A percentile compares a stretch with the other conserved stretches of the same genome.
Evolutionary conservation across 2,888 invertebrate species (phyloP).

Genomic region (Lepidocyrtinus sp.): DNA sequence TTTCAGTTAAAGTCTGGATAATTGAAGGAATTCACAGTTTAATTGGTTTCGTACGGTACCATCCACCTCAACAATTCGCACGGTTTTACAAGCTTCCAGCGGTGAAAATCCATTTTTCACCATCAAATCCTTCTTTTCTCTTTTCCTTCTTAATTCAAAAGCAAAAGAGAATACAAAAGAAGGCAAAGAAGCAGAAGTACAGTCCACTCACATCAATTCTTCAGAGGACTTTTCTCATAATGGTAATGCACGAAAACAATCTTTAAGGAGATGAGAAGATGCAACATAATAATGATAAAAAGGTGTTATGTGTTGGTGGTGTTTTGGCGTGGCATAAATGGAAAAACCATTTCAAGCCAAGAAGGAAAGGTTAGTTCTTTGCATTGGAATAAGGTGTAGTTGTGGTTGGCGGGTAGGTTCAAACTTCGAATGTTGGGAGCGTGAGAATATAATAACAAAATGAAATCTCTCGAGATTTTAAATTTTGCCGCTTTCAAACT

Average conservation of each 20-base stretch:
- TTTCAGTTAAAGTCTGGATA: neutral
- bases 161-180: slow-evolving; percentile 11
- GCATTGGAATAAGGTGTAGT: slow-evolving; percentile 37
- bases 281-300: neutral
- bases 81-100: slow-evolving; percentile 54
- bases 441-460: no score
- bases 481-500: no score
- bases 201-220: no score
- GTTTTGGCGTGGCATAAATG: slow-evolving; percentile 39
- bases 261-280: neutral
- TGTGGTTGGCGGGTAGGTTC: no score
- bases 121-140: slow-evolving; percentile 37
- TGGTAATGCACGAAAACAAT: slow-evolving; percentile 31
- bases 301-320: no score
- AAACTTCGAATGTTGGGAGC: no score
- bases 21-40: no score
- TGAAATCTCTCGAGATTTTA: no score
- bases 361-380: slow-evolving; percentile 41
- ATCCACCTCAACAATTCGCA: slow-evolving; percentile 42
- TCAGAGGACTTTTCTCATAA: no score
- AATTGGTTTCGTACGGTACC: no score
- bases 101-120: slow-evolving; percentile 60
- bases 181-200: no score
- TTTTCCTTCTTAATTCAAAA: neutral
- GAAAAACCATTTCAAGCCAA: slow-evolving; percentile 5